Percentiles rank a stretch among this genome's conserved stretches.
Evolutionary conservation across 2,113 vertebrate genomes (phyloP).

Genomic region (Dendropsophus ebraccatus): DNA sequence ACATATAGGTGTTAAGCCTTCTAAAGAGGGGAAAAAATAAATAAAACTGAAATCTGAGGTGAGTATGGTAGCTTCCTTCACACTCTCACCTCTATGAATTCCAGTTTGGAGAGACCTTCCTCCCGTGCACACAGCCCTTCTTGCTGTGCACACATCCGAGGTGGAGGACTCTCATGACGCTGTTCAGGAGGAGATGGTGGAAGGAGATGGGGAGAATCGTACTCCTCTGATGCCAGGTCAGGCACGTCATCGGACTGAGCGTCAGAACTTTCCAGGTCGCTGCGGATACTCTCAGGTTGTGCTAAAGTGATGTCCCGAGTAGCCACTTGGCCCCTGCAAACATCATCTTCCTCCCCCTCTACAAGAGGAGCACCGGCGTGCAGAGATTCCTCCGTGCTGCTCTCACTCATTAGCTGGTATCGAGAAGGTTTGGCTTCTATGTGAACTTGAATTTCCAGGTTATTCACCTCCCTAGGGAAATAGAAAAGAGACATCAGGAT

Average conservation of each 20-base stretch:
- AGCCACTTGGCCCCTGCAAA: slow-evolving; percentile 70
- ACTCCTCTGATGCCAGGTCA: slow-evolving; percentile 93
- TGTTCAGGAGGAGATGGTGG: slow-evolving; percentile 66
- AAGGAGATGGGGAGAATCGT: slow-evolving; percentile 84
- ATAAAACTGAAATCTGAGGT: neutral
- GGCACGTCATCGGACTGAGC: slow-evolving; percentile 96
- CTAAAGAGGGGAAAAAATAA: neutral
- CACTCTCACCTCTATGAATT: slow-evolving; percentile 75
- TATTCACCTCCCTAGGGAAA: slow-evolving; percentile 89
- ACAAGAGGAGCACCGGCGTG: slow-evolving; percentile 78
- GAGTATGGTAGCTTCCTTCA: slow-evolving; percentile 65
- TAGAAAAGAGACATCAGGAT: slow-evolving; percentile 9
- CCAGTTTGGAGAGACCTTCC: slow-evolving; percentile 71
- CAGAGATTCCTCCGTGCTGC: slow-evolving; percentile 92
- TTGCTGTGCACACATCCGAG: slow-evolving; percentile 64
- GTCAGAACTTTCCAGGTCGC: slow-evolving; percentile 97
- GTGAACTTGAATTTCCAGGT: slow-evolving; percentile 99
- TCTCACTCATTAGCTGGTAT: slow-evolving; percentile 86
- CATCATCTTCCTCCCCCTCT: slow-evolving; percentile 75
- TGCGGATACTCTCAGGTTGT: slow-evolving; percentile 96
- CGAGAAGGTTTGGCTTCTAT: slow-evolving; percentile 97
- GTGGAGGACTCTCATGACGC: slow-evolving; percentile 79
- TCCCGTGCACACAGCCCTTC: slow-evolving; percentile 73
- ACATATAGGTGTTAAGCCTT: neutral
- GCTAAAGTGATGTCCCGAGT: slow-evolving; percentile 87